Conservation (phyloP, 2,888 invertebrate species). For the Serrognathus titanus region DNA sequence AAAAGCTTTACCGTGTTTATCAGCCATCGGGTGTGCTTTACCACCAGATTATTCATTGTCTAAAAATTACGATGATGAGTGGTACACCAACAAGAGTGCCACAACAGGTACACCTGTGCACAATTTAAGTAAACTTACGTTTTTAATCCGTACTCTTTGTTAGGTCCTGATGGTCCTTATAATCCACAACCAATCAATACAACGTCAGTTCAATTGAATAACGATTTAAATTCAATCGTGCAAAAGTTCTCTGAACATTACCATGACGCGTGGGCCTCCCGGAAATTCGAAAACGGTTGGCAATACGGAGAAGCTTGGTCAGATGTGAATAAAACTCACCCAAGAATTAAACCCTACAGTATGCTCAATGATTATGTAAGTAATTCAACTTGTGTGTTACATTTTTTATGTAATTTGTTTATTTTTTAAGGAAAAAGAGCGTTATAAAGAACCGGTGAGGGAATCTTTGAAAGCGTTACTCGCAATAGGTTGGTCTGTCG, state of each 20-base stretch:
- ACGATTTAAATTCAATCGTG: slow-evolving; percentile 86
- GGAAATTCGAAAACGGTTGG: slow-evolving; percentile 95
- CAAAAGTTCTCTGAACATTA: slow-evolving; percentile 99
- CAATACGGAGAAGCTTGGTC: slow-evolving; percentile 87
- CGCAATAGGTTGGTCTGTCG: slow-evolving; percentile 92
- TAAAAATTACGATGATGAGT: slow-evolving; percentile 88
- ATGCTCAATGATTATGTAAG: slow-evolving; percentile 89
- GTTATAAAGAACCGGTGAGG: slow-evolving; percentile 93
- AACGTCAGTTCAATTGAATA: slow-evolving; percentile 72
- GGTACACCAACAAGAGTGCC: slow-evolving; percentile 71
- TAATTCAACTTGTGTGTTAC: slow-evolving; percentile 18
- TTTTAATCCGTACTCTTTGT: slow-evolving; percentile 8
- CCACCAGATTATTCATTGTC: slow-evolving; percentile 97
- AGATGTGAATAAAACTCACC: slow-evolving; percentile 85
- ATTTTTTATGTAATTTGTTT: not conserved
- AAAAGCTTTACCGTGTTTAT: slow-evolving; percentile 95
- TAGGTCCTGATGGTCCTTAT: slow-evolving; percentile 85
- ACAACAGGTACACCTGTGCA: slow-evolving; percentile 45
- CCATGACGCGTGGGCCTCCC: slow-evolving; percentile 98
- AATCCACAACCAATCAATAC: slow-evolving; percentile 95
- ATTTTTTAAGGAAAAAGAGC: slow-evolving; percentile 76
- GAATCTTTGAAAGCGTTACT: slow-evolving; percentile 93
- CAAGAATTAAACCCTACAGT: slow-evolving; percentile 89
- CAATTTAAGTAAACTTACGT: slow-evolving; percentile 11
- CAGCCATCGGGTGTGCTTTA: slow-evolving; percentile 96